Percentiles rank a stretch among this genome's conserved stretches.
Conservation (phyloP, 2,797 vertebrate species). For the Neosilurus mollespiculum region DNA sequence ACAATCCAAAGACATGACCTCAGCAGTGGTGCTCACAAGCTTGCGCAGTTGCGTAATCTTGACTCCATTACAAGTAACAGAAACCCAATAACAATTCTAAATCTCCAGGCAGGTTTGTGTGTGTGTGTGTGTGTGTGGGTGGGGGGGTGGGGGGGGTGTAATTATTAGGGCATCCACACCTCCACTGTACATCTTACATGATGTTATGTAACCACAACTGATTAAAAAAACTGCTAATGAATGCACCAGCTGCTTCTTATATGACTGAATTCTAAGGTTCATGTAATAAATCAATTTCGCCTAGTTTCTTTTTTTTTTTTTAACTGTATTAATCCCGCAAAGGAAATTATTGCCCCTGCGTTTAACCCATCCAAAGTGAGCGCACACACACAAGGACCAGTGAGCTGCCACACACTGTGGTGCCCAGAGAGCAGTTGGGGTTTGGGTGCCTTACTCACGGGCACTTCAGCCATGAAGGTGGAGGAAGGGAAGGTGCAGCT, state of each 20-base stretch:
- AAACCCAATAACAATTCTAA: constrained; percentile 13
- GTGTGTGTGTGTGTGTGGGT: neutral
- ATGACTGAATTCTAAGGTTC: neutral
- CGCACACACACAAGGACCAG: too few species aligned
- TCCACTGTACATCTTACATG: constrained; percentile 9
- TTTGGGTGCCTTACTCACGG: too few species aligned
- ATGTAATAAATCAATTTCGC: constrained; percentile 4
- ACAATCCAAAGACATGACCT: neutral
- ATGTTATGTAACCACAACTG: constrained; percentile 25
- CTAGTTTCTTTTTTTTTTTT: too few species aligned
- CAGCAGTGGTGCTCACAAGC: neutral
- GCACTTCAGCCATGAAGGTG: too few species aligned
- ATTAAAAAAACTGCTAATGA: constrained; percentile 27
- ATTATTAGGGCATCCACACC: constrained; percentile 11
- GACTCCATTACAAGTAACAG: constrained; percentile 20
- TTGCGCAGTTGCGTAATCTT: constrained; percentile 10
- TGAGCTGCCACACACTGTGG: too few species aligned
- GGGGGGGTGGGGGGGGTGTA: neutral
- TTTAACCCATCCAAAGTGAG: too few species aligned
- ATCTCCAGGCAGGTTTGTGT: neutral
- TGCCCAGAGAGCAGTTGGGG: too few species aligned
- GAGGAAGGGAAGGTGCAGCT: too few species aligned
- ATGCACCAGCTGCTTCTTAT: constrained; percentile 20
- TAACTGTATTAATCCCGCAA: too few species aligned
- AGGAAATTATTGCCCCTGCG: too few species aligned